These are phyloP conservation scores for Myotis planiceps DNA, from an alignment of 2,797 vertebrate species.

Conservation along the genomic window DNA sequence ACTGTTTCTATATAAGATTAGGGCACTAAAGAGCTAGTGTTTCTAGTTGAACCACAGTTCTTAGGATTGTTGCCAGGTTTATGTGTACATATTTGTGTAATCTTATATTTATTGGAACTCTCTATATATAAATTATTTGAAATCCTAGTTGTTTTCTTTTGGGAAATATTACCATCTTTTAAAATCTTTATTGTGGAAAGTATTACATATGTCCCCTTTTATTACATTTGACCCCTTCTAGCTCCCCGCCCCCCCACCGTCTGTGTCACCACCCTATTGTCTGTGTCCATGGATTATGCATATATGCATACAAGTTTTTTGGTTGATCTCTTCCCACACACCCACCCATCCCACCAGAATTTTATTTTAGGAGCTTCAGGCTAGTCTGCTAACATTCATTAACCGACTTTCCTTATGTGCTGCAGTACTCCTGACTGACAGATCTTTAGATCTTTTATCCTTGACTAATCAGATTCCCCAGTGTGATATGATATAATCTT, in stretches of 20 bases:
- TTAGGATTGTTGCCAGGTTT: not conserved
- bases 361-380: not conserved
- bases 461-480: not conserved
- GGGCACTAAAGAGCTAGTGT: not conserved
- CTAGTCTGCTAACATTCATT: not conserved
- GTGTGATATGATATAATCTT: not conserved
- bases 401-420: not conserved
- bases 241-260: accelerated
- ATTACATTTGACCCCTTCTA: too few relatives aligned
- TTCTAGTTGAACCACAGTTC: not conserved
- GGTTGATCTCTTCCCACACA: too few relatives aligned
- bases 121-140: not conserved
- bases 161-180: not conserved
- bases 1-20: not conserved
- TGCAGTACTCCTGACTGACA: not conserved
- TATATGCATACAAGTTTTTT: too few relatives aligned
- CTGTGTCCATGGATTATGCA: too few relatives aligned
- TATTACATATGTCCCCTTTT: too few relatives aligned
- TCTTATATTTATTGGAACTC: not conserved
- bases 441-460: not conserved
- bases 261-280: too few relatives aligned
- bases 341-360: not conserved
- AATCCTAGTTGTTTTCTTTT: not conserved
- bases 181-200: too few relatives aligned
- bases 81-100: not conserved